A percentile compares a stretch with the other conserved stretches of the same genome.
phyloP scores from a whole-genome alignment of 2,888 invertebrate species.

The Dexiosoma caninum region DNA sequence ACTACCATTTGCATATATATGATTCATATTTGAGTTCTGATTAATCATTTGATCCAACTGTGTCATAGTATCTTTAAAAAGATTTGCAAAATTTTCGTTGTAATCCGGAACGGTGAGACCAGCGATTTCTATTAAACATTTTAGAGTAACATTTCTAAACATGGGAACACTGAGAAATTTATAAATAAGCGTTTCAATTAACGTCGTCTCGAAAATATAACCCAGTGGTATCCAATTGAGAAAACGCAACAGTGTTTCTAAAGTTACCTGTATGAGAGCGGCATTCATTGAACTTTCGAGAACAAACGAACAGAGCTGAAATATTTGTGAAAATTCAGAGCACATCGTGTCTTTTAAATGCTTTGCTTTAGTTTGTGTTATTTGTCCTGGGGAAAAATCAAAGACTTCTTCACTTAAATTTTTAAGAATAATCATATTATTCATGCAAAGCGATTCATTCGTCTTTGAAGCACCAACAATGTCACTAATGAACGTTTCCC shows the following conservation, averaged over 20 bases:
- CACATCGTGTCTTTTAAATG: slow-evolving; percentile 99
- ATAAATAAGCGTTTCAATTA: slow-evolving; percentile 94
- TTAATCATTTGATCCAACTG: slow-evolving; percentile 96
- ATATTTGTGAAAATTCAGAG: slow-evolving; percentile 98
- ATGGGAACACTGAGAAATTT: slow-evolving; percentile 98
- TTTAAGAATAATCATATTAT: slow-evolving; percentile 99
- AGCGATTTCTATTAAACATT: slow-evolving; percentile 99
- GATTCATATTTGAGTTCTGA: slow-evolving; percentile 92
- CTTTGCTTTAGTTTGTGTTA: slow-evolving; percentile 99
- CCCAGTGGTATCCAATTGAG: slow-evolving; percentile 99
- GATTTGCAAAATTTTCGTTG: slow-evolving; percentile 92
- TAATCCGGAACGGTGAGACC: slow-evolving; percentile 93
- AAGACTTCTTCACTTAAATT: slow-evolving; percentile 99
- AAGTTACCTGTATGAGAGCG: slow-evolving; percentile 94
- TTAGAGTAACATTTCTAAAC: slow-evolving; percentile 98
- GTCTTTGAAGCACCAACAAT: slow-evolving; percentile 99
- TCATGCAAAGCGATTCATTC: slow-evolving; percentile 98
- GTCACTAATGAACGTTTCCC: slow-evolving; percentile 99
- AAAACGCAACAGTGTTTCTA: slow-evolving; percentile 97
- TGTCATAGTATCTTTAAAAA: slow-evolving; percentile 95
- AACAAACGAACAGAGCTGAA: slow-evolving; percentile 98
- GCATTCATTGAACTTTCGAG: slow-evolving; percentile 99
- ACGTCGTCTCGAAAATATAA: slow-evolving; percentile 99
- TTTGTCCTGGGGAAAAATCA: slow-evolving; percentile 98
- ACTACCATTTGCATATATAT: slow-evolving; percentile 94